phyloP scores from a whole-genome alignment of 2,888 invertebrate species.

The Nephrotoma appendiculata region DNA sequence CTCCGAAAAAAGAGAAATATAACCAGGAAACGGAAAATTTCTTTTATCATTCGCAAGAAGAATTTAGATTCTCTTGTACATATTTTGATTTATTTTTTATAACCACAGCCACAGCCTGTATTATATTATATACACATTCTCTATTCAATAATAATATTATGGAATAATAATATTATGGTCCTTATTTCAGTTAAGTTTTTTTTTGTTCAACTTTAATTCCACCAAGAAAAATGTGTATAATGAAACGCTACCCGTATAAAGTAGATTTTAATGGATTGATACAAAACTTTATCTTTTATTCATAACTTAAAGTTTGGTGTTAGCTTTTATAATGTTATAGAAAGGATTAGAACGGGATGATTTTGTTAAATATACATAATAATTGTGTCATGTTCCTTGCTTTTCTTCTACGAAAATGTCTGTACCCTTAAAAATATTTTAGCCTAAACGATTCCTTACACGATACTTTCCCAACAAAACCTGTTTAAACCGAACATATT shows the following conservation, averaged over 20 bases:
- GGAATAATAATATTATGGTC: background rate
- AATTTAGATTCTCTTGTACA: background rate
- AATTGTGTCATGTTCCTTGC: background rate
- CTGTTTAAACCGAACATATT: no score
- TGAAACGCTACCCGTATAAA: background rate
- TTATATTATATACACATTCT: background rate
- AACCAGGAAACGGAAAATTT: background rate
- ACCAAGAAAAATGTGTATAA: background rate
- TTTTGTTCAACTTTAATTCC: background rate
- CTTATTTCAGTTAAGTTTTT: background rate
- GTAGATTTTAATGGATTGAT: background rate
- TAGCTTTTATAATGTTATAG: background rate
- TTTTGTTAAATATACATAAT: background rate
- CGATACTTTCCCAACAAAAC: no score
- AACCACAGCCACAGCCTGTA: background rate
- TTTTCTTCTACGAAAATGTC: background rate
- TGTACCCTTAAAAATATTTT: no score
- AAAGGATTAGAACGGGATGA: background rate
- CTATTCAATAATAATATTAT: no score
- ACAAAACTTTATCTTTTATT: background rate
- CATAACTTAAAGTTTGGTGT: background rate
- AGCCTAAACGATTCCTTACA: no score
- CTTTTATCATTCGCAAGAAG: background rate
- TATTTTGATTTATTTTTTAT: background rate
- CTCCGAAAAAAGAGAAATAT: background rate